These are phyloP conservation scores for Casuarius casuarius DNA, from an alignment of 2,113 vertebrate genomes.

Conservation along the genomic window DNA sequence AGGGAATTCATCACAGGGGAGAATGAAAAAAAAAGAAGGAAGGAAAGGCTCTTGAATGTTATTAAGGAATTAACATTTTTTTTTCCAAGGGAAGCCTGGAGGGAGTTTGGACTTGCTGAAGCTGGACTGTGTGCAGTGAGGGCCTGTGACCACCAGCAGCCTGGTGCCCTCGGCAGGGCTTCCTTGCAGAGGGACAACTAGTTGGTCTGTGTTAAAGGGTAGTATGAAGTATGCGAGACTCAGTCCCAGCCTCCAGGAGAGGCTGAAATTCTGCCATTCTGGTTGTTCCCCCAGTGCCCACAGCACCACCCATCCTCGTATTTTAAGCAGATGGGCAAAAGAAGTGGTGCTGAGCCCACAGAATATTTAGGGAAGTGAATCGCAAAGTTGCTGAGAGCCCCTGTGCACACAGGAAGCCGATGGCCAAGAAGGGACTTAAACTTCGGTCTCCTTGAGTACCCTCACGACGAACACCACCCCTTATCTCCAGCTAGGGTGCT, in stretches of 20 bases:
- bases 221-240: neutral
- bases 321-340: neutral
- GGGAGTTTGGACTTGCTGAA: neutral
- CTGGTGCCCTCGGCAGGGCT: neutral
- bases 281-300: neutral
- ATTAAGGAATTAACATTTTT: conserved; percentile 27
- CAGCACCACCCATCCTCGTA: neutral
- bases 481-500: neutral
- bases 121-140: neutral
- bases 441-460: neutral
- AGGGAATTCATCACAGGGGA: conserved; percentile 29
- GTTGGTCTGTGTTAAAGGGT: neutral
- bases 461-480: too few relatives aligned
- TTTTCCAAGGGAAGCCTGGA: conserved; percentile 17
- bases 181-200: neutral
- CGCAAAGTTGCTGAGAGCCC: neutral
- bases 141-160: neutral
- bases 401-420: neutral
- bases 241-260: neutral
- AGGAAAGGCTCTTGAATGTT: conserved; percentile 5
- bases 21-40: neutral
- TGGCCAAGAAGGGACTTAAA: neutral
- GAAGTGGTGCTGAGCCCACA: neutral
- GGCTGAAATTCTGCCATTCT: neutral
- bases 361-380: neutral